Conservation (phyloP, 1,140 invertebrate genomes). For the Pygmarrhopalites habei region DNA sequence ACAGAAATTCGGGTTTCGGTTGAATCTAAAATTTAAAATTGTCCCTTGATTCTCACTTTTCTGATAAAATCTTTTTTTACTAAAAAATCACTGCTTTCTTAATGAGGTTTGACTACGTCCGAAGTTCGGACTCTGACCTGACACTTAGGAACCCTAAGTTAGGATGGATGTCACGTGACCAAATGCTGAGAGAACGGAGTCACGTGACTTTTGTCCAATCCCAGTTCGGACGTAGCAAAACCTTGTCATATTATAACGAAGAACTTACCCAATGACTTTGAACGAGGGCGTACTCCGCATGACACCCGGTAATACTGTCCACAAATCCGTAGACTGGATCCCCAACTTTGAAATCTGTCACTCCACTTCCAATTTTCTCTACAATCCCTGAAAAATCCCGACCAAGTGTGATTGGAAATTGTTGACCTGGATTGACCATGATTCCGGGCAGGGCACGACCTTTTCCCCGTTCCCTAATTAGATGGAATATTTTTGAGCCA, state of each 20-base stretch:
- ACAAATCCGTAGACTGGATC: constrained; percentile 78
- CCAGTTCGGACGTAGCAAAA: no score
- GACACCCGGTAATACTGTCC: constrained; percentile 63
- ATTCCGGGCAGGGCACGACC: constrained; percentile 9
- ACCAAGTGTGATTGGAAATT: constrained; percentile 75
- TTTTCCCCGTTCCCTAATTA: constrained; percentile 15
- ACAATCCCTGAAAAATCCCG: constrained; percentile 77
- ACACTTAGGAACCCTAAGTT: no score
- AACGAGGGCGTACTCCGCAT: constrained; percentile 65
- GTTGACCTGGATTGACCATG: constrained; percentile 45
- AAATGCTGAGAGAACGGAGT: no score
- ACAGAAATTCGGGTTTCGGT: constrained; percentile 59
- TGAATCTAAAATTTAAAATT: no score
- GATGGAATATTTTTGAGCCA: constrained; percentile 23
- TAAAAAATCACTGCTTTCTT: no score
- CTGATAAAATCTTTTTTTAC: no score
- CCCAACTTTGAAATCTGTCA: constrained; percentile 57
- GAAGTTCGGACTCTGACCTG: no score
- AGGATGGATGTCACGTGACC: no score
- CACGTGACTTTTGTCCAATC: no score
- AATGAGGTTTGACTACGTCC: no score
- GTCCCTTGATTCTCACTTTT: no score
- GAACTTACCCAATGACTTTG: constrained; percentile 54
- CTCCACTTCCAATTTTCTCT: constrained; percentile 62
- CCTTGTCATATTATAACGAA: no score